Evolutionary conservation across 1,140 invertebrate species (phyloP), one percentile per base, ranked within the genome.

Genomic region (fruit fly (Drosophila melanogaster)): DNA sequence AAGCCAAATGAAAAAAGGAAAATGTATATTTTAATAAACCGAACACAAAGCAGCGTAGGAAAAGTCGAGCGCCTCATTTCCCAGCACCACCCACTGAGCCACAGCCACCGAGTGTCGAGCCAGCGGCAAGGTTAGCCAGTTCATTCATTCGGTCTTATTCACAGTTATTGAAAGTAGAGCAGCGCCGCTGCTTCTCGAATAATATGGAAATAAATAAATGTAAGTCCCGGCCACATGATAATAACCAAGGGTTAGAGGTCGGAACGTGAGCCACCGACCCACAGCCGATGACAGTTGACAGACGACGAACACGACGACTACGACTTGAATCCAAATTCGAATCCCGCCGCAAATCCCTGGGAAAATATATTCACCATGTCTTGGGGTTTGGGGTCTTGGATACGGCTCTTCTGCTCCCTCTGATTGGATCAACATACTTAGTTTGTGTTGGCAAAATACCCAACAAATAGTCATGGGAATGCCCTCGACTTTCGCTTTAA

Each of bases 141-240:
- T 62, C 80, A 83, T 81, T 73, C 71, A 84, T 83, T 84, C 75
- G 78, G 67, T 84, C 79, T 83, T 83, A 76, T 83, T 65, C 80
- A 71, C 64, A 83, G 57, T 79, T 83, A 83, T 83, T 83, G 80
- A 83, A 79, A 72, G 60, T 83, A 65, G 70, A 69, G 57, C 80
- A 83, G 64, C 46, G 26, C 47, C 49, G n/a, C 77, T 59, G 53
- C 64, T 59, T 54, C 69, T 78, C 71, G 59, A 84, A 85, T 79
- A 84, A 84, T 84, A 83, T 76, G 57, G 84, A 83, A 84, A 75
- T 84, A 60, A 76, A 54, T 59, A 59, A 47, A 69, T 55, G 44
- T 60, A 46, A 43, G 26, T 40, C 33, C 26, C 56, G 35, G 54
- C 41, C 46, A 69, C 57, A 64, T 59, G 44, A 60, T 70, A 76